A percentile compares a stretch with the other conserved stretches of the same genome.
Conservation (phyloP, 2,113 vertebrate genomes). For the Reinhardtius hippoglossoides region DNA sequence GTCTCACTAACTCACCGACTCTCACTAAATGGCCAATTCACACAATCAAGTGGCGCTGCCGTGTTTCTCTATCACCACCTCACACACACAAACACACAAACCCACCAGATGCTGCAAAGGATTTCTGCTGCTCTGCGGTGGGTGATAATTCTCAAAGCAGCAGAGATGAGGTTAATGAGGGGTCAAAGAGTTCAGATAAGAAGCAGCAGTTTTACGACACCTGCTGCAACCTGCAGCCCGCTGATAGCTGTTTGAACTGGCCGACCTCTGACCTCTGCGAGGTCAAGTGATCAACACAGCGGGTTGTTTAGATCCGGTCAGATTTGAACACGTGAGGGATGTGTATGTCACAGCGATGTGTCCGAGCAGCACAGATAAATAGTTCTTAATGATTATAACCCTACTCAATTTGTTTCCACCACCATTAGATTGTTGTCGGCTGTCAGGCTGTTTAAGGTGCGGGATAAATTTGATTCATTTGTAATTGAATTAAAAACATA, state of each 20-base stretch:
- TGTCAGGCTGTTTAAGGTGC: constrained; percentile 59
- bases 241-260: constrained; percentile 79
- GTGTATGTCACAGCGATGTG: constrained; percentile 49
- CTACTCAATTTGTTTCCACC: constrained; percentile 71
- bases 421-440: constrained; percentile 74
- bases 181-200: constrained; percentile 82
- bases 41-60: constrained; percentile 10
- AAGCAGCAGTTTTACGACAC: constrained; percentile 69
- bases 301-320: constrained; percentile 67
- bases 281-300: constrained; percentile 76
- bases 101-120: constrained; percentile 70
- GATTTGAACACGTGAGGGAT: constrained; percentile 73
- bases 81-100: constrained; percentile 37
- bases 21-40: constrained; percentile 4
- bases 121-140: constrained; percentile 57
- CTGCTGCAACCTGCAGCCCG: constrained; percentile 70
- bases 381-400: constrained; percentile 73
- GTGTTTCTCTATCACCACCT: constrained; percentile 37
- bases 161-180: constrained; percentile 79
- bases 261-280: constrained; percentile 74
- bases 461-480: constrained; percentile 60
- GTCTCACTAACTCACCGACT: neutral
- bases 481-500: constrained; percentile 56
- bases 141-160: constrained; percentile 70
- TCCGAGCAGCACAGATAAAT: constrained; percentile 63